phyloP scores from a whole-genome alignment of 2,797 vertebrate genomes.

The Acridotheres tristis region DNA sequence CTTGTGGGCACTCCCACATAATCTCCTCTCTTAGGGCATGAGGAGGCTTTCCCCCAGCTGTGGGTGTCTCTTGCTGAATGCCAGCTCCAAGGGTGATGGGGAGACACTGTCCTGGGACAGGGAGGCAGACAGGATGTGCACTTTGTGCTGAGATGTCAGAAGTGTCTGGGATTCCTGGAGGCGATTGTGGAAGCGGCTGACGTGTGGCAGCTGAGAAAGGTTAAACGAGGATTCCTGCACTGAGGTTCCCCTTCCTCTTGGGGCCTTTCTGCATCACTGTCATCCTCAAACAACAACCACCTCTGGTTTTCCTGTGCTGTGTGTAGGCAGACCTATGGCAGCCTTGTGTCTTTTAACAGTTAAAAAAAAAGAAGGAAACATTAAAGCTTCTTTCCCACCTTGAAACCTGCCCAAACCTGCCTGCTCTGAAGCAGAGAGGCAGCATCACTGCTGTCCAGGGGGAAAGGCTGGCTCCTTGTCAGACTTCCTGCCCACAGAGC shows the following conservation, averaged over 20 bases:
- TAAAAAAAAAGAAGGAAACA: background rate
- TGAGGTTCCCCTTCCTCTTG: background rate
- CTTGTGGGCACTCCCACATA: background rate
- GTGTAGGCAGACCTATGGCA: background rate
- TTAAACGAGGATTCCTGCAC: background rate
- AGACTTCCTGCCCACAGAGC: background rate
- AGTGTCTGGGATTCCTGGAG: background rate
- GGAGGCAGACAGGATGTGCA: accelerated
- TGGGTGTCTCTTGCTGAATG: background rate
- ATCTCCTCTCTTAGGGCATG: background rate
- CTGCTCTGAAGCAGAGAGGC: accelerated
- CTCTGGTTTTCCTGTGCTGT: background rate
- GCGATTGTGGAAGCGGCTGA: background rate
- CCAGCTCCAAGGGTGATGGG: background rate
- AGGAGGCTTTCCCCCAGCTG: background rate
- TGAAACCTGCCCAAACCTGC: background rate
- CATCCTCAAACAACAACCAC: background rate
- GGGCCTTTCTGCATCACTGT: background rate
- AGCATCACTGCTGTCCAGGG: background rate
- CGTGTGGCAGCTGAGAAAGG: background rate
- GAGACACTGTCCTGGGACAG: background rate
- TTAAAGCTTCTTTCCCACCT: background rate
- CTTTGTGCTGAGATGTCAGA: background rate
- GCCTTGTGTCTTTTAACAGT: background rate
- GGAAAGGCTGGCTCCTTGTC: background rate